Base-by-base conservation (phyloP, 2,888 invertebrate genomes). In the Monochamus alternatus region DNA sequence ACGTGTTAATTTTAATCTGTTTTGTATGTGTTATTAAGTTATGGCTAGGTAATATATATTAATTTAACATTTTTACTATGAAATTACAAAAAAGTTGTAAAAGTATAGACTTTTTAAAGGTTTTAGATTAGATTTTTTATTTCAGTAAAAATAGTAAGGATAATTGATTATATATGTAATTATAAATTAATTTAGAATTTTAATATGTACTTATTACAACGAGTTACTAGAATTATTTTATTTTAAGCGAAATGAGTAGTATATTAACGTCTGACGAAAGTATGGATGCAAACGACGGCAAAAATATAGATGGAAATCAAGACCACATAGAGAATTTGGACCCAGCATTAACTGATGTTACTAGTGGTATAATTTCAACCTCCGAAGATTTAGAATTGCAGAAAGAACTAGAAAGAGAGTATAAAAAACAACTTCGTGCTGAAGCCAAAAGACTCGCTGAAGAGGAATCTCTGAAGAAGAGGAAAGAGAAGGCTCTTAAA, bases 401-500 rank as follows among this genome's bases (percentile, higher is more conserved):
- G 31, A 0, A 8, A 32, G 69, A 31, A n/a, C 10, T 60, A 10
- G 69, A 69, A n/a, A 22, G 14, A 31, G 69, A 60, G 31, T 9
- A n/a, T 5, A 47, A n/a, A 69, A 69, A 22, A 38, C 30, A 51
- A 5, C 43, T 60, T 62, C 32, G 10, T 60, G 3, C 51, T 22
- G 65, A 75, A 58, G 76, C 66, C 32, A 77, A 74, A 47, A 74
- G 31, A 60, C 47, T 68, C 32, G 60, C 68, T 9, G 74, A 76
- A 68, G 75, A 76, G 60, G 64, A 74, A 59, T 73, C 74, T 9
- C 67, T 73, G 43, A 64, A 47, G 9, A 69, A 73, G 51, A 75
- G 73, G 58, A 81, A 81, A 70, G 78, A 79, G 64, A 76, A 74
- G 52, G 82, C 84, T 4, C 63, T 82, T 14, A 81, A 82, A 71